Evolutionary conservation across 2,888 invertebrate species (phyloP), one percentile per base, ranked within the genome.

Genomic region (Aelia acuminata): DNA sequence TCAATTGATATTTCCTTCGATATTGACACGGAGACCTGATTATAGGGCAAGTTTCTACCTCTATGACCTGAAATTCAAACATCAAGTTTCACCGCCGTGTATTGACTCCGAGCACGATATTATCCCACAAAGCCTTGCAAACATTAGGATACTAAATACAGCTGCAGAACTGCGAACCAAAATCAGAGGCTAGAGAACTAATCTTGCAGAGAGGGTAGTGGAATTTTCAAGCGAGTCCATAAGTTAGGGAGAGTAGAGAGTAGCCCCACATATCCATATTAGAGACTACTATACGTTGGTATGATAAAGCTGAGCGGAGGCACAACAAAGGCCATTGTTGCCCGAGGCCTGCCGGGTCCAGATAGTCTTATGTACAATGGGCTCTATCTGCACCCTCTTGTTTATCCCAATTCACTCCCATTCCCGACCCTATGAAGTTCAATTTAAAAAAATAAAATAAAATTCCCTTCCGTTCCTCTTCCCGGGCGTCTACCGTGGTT

Each of bases 281-380:
- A 80, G 43, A 43, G 80, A n/a, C 11, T 80, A n/a, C 11, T 80
- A 10, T 47, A n/a, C 43, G 7, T 7, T 4, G 7, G 10, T 80
- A 43, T 43, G 80, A 80, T 80, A 80, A 80, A 43, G 80, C 43
- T 5, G 22, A 26, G 22, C 15, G 35, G n/a, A 8, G 43, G 3
- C 13, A 5, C n/a, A 13, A 22, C 80, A 80, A 80, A 43, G 43
- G 15, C 80, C n/a, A 22, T 80, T 80, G 80, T 80, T 43, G n/a
- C 5, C n/a, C 3, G 80, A 20, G 43, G 80, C 80, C 43, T 39
- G 80, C 10, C 43, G 3, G 11, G 43, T 10, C 31, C 43, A 43
- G 80, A 80, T 80, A 80, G 43, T 47, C 39, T 39, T 47, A n/a
- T n/a, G n/a, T n/a, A n/a, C 80, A 80, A 80, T 43, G 80, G 39